Evolutionary conservation across 64 coral and sea anemone species (phyloP).

Genomic region (Trachythela sp.): DNA sequence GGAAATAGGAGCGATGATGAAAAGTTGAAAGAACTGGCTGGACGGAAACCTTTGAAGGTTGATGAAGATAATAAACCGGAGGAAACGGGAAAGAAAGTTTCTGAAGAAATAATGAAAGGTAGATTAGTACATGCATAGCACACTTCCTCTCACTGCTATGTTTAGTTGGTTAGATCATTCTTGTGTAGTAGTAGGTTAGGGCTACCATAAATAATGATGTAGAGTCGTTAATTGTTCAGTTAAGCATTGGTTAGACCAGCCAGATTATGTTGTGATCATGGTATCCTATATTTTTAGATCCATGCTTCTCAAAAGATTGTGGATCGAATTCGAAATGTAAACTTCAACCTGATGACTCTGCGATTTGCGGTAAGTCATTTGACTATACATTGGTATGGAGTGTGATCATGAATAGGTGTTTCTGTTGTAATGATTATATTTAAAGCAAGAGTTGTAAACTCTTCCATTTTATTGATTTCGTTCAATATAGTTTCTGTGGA

Average conservation of each 20-base stretch:
- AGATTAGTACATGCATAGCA: background rate
- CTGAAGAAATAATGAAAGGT: slow-evolving; percentile 12
- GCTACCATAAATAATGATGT: background rate
- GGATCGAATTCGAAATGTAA: background rate
- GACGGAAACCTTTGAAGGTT: background rate
- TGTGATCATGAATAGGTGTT: no score
- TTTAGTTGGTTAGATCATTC: no score
- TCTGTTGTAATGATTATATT: background rate
- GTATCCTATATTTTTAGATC: background rate
- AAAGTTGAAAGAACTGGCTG: background rate
- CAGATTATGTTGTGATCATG: no score
- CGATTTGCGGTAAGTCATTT: background rate
- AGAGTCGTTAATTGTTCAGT: background rate
- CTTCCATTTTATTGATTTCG: background rate
- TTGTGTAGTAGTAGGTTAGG: no score
- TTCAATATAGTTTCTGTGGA: background rate
- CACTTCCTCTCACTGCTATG: background rate
- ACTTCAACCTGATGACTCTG: background rate
- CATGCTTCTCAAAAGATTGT: background rate
- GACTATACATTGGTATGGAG: no score
- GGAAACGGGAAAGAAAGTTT: background rate
- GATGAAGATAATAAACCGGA: background rate
- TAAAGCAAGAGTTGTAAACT: background rate
- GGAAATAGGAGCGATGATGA: background rate
- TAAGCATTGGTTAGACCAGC: no score